phyloP scores from a whole-genome alignment of 2,113 vertebrate genomes.

The Zeus faber region DNA sequence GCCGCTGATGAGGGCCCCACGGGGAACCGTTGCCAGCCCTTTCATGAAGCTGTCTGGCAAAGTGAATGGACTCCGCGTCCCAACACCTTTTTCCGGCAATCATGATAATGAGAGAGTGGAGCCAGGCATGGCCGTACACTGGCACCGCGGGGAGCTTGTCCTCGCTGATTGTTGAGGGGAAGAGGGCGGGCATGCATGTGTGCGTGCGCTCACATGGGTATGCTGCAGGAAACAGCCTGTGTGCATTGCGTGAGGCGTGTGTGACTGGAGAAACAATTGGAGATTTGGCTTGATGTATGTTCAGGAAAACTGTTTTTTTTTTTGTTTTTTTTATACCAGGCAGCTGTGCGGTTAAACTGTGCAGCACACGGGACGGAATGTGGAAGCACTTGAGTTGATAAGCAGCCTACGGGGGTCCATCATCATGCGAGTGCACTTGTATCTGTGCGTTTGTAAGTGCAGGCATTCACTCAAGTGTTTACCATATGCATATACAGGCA shows the following conservation, averaged over 20 bases:
- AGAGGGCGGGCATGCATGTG: background rate
- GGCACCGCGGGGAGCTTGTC: slow-evolving; percentile 30
- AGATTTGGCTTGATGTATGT: background rate
- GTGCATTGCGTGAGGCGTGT: no score
- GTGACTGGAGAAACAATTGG: no score
- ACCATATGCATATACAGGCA: slow-evolving; percentile 18
- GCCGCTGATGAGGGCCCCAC: slow-evolving; percentile 50
- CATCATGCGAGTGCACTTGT: slow-evolving; percentile 1
- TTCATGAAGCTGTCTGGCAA: slow-evolving; percentile 57
- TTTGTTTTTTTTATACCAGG: no score
- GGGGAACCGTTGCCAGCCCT: slow-evolving; percentile 42
- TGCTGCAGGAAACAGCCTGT: no score
- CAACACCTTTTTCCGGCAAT: slow-evolving; percentile 43
- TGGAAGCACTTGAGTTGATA: background rate
- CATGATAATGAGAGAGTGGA: slow-evolving; percentile 47
- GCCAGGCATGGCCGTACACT: slow-evolving; percentile 38
- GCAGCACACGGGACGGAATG: no score
- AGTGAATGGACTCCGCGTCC: slow-evolving; percentile 41
- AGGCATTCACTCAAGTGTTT: slow-evolving; percentile 9
- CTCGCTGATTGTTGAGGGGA: slow-evolving; percentile 13
- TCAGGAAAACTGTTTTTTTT: background rate
- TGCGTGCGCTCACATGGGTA: background rate
- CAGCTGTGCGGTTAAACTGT: no score
- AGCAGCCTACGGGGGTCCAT: slow-evolving; percentile 4
- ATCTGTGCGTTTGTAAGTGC: background rate